Percentiles rank a stretch among this genome's conserved stretches.
Evolutionary conservation across 1,140 invertebrate species (phyloP).

Genomic region (Ceratina japonica): DNA sequence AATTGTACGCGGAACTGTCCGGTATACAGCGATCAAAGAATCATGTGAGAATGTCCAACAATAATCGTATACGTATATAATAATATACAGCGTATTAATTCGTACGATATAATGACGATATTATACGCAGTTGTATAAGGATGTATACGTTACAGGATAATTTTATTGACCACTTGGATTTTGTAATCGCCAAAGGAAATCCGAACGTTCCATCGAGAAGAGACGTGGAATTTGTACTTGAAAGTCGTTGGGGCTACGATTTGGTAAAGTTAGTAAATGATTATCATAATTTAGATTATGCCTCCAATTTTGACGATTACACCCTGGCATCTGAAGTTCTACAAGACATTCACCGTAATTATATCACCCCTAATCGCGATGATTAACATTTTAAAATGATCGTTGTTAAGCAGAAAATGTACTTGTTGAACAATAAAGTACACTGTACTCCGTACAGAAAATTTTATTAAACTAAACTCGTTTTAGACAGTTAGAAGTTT

Average conservation of each 20-base stretch:
- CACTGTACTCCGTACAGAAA: too few relatives aligned
- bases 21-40: not conserved
- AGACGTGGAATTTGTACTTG: slow-evolving; percentile 12
- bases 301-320: slow-evolving; percentile 18
- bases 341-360: slow-evolving; percentile 5
- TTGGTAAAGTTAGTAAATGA: not conserved
- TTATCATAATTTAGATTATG: slow-evolving; percentile 8
- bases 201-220: not conserved
- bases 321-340: slow-evolving; percentile 10
- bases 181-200: slow-evolving; percentile 10
- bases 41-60: not conserved
- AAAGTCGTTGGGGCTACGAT: slow-evolving; percentile 20
- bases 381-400: not conserved
- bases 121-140: not conserved
- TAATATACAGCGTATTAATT: not conserved
- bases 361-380: too few relatives aligned
- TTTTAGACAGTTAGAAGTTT: too few relatives aligned
- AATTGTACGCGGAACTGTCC: slow-evolving; percentile 20
- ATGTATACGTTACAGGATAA: not conserved
- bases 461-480: too few relatives aligned
- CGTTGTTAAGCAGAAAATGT: too few relatives aligned
- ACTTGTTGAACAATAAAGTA: too few relatives aligned
- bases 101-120: too few relatives aligned
- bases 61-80: not conserved
- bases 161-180: slow-evolving; percentile 19